Evolutionary conservation across 2,113 vertebrate species (phyloP), one percentile per base, ranked within the genome.

Genomic region (Anser cygnoides): DNA sequence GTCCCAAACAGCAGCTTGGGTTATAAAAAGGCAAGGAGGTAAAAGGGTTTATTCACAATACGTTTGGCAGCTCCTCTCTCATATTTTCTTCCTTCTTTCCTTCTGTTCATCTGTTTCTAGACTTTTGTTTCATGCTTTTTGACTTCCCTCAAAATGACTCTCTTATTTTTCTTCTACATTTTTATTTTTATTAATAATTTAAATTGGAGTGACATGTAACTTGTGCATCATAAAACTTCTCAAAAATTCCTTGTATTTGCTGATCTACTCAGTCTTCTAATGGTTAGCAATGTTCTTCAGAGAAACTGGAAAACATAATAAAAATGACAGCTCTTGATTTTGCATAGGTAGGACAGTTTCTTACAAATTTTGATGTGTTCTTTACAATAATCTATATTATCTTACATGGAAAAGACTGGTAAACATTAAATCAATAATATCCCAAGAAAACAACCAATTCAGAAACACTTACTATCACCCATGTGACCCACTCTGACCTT

Each of bases 401-500:
- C 21, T 18, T 74, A 25, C 52, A 20, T 39, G 46, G 31, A 63
- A 37, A 81, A 87, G 33, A 61, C 31, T 71, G 41, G 33, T 8
- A 94, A 90, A 62, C 9, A 52, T 71, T 94, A 81, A 80, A 74
- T 70, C 68, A 71, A 84, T 72, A 86, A 91, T 13, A 23, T 26
- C 33, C 20, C 21, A 77, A 79, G 50, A 85, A 91, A 79, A 77
- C 17, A 71, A 52, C 16, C n/a, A 39, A 52, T 88, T 95, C 90
- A 80, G 37, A 86, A 92, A 39, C 46, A 50, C 9, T 70, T 23
- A 25, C 6, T 57, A 12, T 76, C 0, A 0, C 58, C 46, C 19
- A 58, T 57, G 37, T 67, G 82, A 90, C 61, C 57, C n/a, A 22
- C 92, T 94, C 50, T 90, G 90, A 93, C 75, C 59, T 66, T 70